Evolutionary conservation across 1,140 invertebrate genomes (phyloP), one percentile per base, ranked within the genome.

Genomic region (Drosophila parabipectinata): DNA sequence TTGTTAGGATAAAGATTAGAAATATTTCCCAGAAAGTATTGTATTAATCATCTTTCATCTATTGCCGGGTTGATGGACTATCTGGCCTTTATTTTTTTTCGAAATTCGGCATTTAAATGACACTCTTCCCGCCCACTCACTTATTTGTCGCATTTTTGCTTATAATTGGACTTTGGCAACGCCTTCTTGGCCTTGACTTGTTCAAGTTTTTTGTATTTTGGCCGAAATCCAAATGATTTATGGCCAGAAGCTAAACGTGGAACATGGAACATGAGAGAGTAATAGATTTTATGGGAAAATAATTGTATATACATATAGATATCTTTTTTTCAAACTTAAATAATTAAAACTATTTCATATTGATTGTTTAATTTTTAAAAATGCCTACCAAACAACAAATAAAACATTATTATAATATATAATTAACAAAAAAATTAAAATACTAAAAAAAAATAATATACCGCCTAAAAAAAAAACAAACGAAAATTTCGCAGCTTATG

Each of bases 401-500:
- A 56, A 57, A 14, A n/a, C 6, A 47, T 28, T 53, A 26, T n/a
- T n/a, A n/a, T n/a, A n/a, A n/a, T 39, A 41, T 54, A 14, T 47
- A 37, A 45, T n/a, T 47, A 18, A 26, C 14, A 21, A 21, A 21
- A 8, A 54, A 55, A 72, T 12, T 12, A 10, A 44, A 21, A 21
- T 21, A 21, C 21, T 21, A 15, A 15, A 15, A 48, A 34, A 34
- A 48, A 14, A 30, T 59, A 58, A 51, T 45, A 45, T 58, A 50
- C 37, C 51, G 50, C 55, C 54, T 54, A 67, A 76, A 60, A 44
- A 37, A 37, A 3, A 15, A 54, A 75, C 55, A 52, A 68, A 54
- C 37, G 28, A 53, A 67, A 74, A 76, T 57, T 75, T 92, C 94
- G 87, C 93, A 98, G 97, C 85, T 99, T 9, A 96, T 99, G 95